These are phyloP conservation scores for Misgurnus mizolepis DNA, from an alignment of 2,113 vertebrate species.

Conservation along the genomic window DNA sequence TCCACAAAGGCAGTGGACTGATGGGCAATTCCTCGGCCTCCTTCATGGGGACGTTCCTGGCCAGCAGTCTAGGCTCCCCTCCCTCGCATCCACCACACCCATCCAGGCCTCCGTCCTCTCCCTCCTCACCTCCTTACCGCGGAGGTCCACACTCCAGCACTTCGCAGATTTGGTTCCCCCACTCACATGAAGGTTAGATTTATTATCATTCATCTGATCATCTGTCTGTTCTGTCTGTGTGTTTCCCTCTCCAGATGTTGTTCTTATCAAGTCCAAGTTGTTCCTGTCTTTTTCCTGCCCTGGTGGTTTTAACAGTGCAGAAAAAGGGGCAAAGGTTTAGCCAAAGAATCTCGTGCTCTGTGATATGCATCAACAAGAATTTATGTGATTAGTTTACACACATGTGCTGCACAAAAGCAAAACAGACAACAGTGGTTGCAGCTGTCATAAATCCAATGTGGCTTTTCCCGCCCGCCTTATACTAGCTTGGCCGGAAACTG, in stretches of 20 bases:
- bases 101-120: conserved; percentile 81
- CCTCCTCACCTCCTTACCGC: conserved; percentile 88
- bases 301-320: conserved; percentile 60
- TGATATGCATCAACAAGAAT: conserved; percentile 68
- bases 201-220: background rate
- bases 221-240: background rate
- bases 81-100: conserved; percentile 82
- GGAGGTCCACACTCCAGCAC: conserved; percentile 85
- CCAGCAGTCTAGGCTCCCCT: conserved; percentile 89
- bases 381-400: conserved; percentile 34
- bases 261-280: background rate
- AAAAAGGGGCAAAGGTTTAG: conserved; percentile 69
- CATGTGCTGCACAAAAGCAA: conserved; percentile 14
- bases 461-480: conserved; percentile 43
- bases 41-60: conserved; percentile 97
- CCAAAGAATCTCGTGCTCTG: conserved; percentile 69
- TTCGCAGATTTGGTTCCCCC: conserved; percentile 97
- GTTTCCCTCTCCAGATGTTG: background rate
- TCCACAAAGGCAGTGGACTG: conserved; percentile 83
- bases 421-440: conserved; percentile 38
- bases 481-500: conserved; percentile 2
- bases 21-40: conserved; percentile 91
- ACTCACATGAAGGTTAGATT: conserved; percentile 94
- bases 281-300: conserved; percentile 38
- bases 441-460: conserved; percentile 48